Base-by-base conservation (phyloP, 2,113 vertebrate genomes). In the Microcebus murinus region DNA sequence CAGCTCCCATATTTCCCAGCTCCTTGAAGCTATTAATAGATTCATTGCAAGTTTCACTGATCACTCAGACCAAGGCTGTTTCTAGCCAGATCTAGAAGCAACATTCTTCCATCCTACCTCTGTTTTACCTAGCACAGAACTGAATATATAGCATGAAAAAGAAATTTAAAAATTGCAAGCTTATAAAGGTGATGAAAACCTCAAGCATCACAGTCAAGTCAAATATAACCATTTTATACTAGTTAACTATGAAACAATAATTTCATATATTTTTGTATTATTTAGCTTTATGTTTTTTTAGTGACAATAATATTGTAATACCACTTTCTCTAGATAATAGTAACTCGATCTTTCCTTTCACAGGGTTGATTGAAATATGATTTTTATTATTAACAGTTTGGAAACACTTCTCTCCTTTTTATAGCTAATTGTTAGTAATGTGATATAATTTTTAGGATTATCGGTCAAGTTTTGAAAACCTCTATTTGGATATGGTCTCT, bases 331-430 rank as follows among this genome's bases (percentile, higher is more conserved):
- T 79, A 63, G 23, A 42, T 42, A 39, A 57, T 23, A 79, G 8
- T 50, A 50, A 88, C 74, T 79, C 27, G 34, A 17, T 74, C 15
- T 84, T 74, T 81, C 27, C 29, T 36, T 34, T 67, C 50, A 45
- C 17, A 48, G 4, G 4, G 7, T n/a, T 65, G 34, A 67, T 57
- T 73, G 55, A 89, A 85, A 68, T 74, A 2, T 79, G 29, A 73
- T 34, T 70, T 80, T 86, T 45, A 45, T 84, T 94, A 65, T 39
- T n/a, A 52, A 65, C 57, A 73, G 12, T 67, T 95, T 95, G 4
- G 29, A 89, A 89, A 79, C 13, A 39, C 92, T 48, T 65, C 8
- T 31, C 87, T 92, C 17, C 11, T 68, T 50, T 85, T 73, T 15
- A 74, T 3, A 79, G 27, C 8, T 77, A 17, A 83, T 76, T 84